These are phyloP conservation scores for Tympanuchus pallidicinctus DNA, from an alignment of 2,113 vertebrate species.

Conservation along the genomic window DNA sequence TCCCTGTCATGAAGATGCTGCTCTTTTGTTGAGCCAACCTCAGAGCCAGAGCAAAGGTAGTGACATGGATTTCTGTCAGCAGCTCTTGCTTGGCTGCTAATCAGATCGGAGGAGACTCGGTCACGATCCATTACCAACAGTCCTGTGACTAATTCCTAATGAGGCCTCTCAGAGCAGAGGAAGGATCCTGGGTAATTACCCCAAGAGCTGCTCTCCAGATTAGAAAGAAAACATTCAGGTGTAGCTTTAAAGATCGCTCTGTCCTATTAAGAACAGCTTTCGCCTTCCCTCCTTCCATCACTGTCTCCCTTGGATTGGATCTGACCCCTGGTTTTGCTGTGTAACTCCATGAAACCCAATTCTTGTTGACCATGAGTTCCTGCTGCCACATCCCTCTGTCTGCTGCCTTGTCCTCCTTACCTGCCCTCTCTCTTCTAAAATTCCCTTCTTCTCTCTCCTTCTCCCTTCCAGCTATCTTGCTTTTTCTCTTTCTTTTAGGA, in stretches of 20 bases:
- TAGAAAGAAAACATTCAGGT: neutral
- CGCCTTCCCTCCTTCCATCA: accelerated
- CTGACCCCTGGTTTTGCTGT: neutral
- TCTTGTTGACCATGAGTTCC: neutral
- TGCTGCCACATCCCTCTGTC: neutral
- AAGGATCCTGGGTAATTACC: constrained; percentile 12
- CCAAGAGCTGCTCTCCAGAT: neutral
- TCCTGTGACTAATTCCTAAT: constrained; percentile 48
- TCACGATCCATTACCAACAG: constrained; percentile 40
- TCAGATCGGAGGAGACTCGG: constrained; percentile 5
- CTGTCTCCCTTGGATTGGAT: neutral
- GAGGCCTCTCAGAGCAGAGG: constrained; percentile 25
- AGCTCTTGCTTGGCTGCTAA: constrained; percentile 14
- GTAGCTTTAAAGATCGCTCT: neutral
- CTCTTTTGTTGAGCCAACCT: constrained; percentile 49
- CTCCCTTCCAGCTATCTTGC: neutral
- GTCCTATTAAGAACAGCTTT: neutral
- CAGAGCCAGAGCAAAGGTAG: neutral
- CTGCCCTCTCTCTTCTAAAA: neutral
- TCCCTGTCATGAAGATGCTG: constrained; percentile 13
- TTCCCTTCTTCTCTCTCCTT: neutral
- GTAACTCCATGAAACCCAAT: accelerated
- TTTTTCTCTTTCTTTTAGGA: neutral
- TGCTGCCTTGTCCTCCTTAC: neutral
- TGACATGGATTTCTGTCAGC: constrained; percentile 35